These are phyloP conservation scores for Toxostoma redivivum DNA, from an alignment of 2,113 vertebrate genomes.

Conservation along the genomic window DNA sequence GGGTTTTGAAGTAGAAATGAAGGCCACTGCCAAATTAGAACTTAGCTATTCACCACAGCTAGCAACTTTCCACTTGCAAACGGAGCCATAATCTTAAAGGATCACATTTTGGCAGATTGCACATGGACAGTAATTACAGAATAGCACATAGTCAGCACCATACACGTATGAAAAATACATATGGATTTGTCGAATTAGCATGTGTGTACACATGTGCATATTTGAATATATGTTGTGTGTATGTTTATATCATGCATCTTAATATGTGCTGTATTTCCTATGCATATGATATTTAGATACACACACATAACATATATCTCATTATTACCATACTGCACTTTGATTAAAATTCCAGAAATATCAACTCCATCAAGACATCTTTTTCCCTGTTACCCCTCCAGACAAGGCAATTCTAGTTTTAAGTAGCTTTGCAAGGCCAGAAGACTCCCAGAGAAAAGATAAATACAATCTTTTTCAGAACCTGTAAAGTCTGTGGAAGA, in stretches of 20 bases:
- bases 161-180: not conserved
- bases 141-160: not conserved
- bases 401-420: not conserved
- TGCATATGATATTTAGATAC: not conserved
- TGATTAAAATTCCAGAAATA: not conserved
- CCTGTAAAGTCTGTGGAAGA: not conserved
- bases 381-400: not conserved
- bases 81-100: not conserved
- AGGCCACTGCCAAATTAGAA: not conserved
- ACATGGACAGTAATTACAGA: not conserved
- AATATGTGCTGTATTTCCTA: not conserved
- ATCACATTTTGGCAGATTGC: not conserved
- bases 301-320: not conserved
- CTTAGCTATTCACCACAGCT: not conserved
- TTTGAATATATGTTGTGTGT: not conserved
- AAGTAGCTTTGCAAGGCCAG: not conserved
- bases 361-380: not conserved
- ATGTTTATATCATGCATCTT: not conserved
- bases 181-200: not conserved
- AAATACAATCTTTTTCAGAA: not conserved
- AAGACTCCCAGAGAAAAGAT: not conserved
- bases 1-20: not conserved
- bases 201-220: not conserved
- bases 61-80: not conserved
- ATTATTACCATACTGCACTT: not conserved